Evolutionary conservation across 2,797 vertebrate genomes (phyloP), one percentile per base, ranked within the genome.

Genomic region (Melanotaenia trifasciata): DNA sequence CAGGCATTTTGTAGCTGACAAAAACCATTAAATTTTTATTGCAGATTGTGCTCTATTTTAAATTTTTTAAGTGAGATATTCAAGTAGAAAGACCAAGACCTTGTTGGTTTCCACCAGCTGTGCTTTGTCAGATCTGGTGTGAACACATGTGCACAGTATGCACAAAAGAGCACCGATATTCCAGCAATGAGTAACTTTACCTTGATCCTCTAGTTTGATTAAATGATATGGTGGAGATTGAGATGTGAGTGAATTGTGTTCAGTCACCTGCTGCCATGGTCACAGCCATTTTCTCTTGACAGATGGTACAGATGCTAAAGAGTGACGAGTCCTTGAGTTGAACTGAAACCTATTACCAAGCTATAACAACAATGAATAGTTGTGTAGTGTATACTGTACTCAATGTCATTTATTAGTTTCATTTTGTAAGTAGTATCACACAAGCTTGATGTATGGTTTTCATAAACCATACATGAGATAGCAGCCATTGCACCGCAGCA

Each of bases 141-240:
- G 35, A 30, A 43, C 67, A 14, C 54, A 11, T 32, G 18, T 40
- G 57, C n/a, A 16, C 35, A 13, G 20, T 40, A 18, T 36, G 26
- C 20, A 32, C 60, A 47, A 54, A 57, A 76, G 35, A 72, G 56
- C 58, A 72, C 33, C 24, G 32, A 71, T 58, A 64, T 72, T 58
- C 71, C 60, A 43, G 16, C 43, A 66, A 62, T 66, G 63, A 75
- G 24, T 60, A 68, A 73, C 79, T 87, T 88, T 59, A 79, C 83
- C 88, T 87, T 88, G 88, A 87, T 88, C 74, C 67, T 57, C 28
- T 70, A 36, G 58, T 81, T 80, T 89, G 83, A 90, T 87, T 81
- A 83, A 86, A 82, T 76, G 64, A 85, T 80, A 63, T 53, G 56
- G 60, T 38, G 56, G 58, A 58, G 67, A 78, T 81, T 87, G 82